These are phyloP conservation scores for Agriopis aurantiaria DNA, from an alignment of 2,888 invertebrate genomes.

Conservation along the genomic window DNA sequence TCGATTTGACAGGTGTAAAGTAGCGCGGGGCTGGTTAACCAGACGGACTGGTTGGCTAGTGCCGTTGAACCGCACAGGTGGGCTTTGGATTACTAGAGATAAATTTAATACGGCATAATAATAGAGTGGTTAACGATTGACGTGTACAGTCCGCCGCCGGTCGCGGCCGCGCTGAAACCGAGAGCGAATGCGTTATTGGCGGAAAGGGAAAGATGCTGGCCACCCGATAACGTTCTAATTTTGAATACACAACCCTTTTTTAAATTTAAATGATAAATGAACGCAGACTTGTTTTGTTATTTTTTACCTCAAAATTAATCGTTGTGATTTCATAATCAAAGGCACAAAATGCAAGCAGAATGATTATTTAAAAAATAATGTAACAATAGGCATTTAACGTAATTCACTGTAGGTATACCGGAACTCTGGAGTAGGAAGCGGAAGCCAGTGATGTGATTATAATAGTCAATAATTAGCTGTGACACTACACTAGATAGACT, in stretches of 20 bases:
- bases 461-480: constrained; percentile 40
- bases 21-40: constrained; percentile 73
- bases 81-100: constrained; percentile 83
- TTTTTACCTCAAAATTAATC: background rate
- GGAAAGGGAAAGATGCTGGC: constrained; percentile 46
- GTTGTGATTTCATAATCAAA: too few relatives aligned
- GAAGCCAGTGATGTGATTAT: constrained; percentile 36
- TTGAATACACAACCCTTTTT: constrained; percentile 6
- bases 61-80: constrained; percentile 83
- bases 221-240: constrained; percentile 34
- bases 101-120: constrained; percentile 81
- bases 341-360: too few relatives aligned
- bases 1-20: constrained; percentile 71
- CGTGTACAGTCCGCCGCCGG: constrained; percentile 45
- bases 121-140: constrained; percentile 69
- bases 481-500: constrained; percentile 27
- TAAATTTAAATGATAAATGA: background rate
- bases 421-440: constrained; percentile 47
- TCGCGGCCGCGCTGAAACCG: constrained; percentile 31
- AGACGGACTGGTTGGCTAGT: constrained; percentile 79
- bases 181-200: constrained; percentile 37
- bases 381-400: background rate
- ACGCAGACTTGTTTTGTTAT: background rate
- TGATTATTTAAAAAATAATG: too few relatives aligned
- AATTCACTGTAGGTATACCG: constrained; percentile 33